Evolutionary conservation across 1,140 invertebrate genomes (phyloP).

Genomic region (Nasonia longicornis): DNA sequence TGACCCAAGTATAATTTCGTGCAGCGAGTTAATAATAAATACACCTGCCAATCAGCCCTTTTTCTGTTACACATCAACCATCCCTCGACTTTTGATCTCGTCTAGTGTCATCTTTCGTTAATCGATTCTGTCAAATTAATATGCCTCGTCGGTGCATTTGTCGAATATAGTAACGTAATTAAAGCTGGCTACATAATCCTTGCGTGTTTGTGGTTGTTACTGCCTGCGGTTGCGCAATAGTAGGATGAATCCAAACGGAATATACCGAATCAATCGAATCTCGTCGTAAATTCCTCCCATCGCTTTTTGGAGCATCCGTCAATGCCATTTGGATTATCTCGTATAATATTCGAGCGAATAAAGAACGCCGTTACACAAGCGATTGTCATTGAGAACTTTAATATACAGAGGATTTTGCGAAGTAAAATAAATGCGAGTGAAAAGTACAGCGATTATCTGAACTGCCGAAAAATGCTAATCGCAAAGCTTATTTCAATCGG

Average conservation of each 20-base stretch:
- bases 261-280: background rate
- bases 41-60: background rate
- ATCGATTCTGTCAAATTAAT: background rate
- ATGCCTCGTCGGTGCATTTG: too few relatives aligned
- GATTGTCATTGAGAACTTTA: too few relatives aligned
- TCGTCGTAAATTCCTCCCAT: background rate
- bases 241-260: background rate
- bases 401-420: too few relatives aligned
- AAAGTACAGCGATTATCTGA: background rate
- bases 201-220: too few relatives aligned
- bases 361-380: too few relatives aligned
- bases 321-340: too few relatives aligned
- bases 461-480: background rate
- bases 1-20: conserved; percentile 8
- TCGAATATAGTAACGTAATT: too few relatives aligned
- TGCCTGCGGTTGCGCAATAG: too few relatives aligned
- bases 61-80: background rate
- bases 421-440: too few relatives aligned
- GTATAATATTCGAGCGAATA: too few relatives aligned
- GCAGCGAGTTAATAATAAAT: background rate
- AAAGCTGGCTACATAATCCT: too few relatives aligned
- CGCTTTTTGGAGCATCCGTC: too few relatives aligned
- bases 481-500: background rate
- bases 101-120: background rate
- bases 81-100: background rate